Percentiles rank a stretch among this genome's conserved stretches.
phyloP scores from a whole-genome alignment of 1,140 invertebrate genomes.

The Trichoplusia ni region DNA sequence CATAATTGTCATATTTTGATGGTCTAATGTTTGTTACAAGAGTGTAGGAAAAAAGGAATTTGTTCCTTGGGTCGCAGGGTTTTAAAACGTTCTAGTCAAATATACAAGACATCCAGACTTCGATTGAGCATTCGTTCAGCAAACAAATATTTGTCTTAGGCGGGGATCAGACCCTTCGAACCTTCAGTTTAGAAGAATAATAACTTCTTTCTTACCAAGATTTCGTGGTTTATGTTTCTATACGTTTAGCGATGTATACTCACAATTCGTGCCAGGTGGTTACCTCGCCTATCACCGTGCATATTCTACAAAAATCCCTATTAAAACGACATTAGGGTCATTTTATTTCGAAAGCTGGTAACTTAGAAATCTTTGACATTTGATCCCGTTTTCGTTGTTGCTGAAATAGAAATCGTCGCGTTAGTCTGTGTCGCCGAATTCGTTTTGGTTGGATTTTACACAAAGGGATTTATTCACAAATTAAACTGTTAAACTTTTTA shows the following conservation, averaged over 20 bases:
- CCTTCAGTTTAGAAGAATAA: no score
- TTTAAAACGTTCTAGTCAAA: no score
- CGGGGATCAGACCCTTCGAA: no score
- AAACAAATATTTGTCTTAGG: no score
- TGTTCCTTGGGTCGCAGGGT: no score
- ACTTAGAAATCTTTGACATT: slow-evolving; percentile 32
- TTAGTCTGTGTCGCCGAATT: slow-evolving; percentile 23
- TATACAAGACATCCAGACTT: no score
- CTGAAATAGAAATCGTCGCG: slow-evolving; percentile 19
- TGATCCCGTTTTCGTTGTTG: slow-evolving; percentile 25
- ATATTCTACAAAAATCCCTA: slow-evolving; percentile 17
- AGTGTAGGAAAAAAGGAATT: no score
- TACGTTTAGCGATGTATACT: background rate
- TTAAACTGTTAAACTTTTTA: background rate
- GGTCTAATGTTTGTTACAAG: no score
- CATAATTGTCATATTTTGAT: no score
- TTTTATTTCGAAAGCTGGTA: slow-evolving; percentile 24
- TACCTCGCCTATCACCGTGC: background rate
- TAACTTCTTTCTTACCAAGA: no score
- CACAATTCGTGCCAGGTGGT: slow-evolving; percentile 25
- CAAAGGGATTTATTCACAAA: slow-evolving; percentile 6
- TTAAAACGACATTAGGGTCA: slow-evolving; percentile 25
- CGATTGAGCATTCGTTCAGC: no score
- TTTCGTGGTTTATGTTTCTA: no score
- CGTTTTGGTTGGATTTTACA: slow-evolving; percentile 6